Percentiles rank a stretch among this genome's conserved stretches.
These are phyloP conservation scores for Mus spretus DNA, from an alignment of 2,797 vertebrate genomes.

Conservation along the genomic window DNA sequence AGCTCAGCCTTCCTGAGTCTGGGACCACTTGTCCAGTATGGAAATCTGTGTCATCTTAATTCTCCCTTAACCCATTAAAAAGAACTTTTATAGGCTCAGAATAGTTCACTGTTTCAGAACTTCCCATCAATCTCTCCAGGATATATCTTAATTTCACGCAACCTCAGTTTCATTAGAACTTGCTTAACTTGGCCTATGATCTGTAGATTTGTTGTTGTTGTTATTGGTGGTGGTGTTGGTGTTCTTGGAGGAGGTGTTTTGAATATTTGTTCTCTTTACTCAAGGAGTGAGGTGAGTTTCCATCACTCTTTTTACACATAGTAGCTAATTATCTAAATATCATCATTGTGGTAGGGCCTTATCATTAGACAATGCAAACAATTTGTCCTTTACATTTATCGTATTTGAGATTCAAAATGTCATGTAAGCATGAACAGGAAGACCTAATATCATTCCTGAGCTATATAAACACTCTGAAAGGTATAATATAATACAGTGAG, in stretches of 20 bases:
- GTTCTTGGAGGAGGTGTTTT: neutral
- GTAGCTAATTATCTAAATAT: neutral
- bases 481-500: neutral
- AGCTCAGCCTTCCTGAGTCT: neutral
- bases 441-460: neutral
- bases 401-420: neutral
- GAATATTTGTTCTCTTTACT: neutral
- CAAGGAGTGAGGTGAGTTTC: neutral
- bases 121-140: neutral
- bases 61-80: neutral
- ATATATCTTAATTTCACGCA: neutral
- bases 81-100: neutral
- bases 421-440: neutral
- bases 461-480: neutral
- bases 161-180: neutral
- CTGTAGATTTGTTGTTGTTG: too few species aligned
- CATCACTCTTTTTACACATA: neutral
- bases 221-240: too few species aligned
- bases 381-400: neutral
- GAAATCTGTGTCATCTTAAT: too few species aligned
- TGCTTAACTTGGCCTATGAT: neutral
- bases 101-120: rapidly evolving
- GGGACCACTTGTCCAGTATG: neutral
- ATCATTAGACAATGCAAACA: neutral
- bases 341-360: neutral